Conservation (phyloP, 2,113 vertebrate species). For the Passer domesticus region DNA sequence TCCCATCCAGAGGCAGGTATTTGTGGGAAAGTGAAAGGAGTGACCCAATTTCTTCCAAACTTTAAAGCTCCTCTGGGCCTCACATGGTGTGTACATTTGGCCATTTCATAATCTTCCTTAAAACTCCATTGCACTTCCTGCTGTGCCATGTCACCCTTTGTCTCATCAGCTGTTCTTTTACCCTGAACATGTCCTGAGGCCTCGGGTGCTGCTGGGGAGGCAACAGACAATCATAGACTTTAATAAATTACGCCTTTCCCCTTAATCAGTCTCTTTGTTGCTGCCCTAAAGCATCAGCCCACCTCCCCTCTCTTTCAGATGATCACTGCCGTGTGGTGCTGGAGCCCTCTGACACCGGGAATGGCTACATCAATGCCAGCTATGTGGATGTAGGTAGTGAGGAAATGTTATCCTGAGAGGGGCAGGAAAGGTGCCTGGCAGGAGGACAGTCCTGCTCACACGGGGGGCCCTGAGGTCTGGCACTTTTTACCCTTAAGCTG, state of each 20-base stretch:
- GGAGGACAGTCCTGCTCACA: background rate
- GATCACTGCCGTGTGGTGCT: slow-evolving; percentile 59
- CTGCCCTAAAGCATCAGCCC: background rate
- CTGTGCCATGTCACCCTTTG: background rate
- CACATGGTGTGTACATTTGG: background rate
- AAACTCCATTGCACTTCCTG: background rate
- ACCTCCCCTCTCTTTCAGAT: slow-evolving; percentile 4
- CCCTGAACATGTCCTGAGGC: background rate
- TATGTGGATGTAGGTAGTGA: slow-evolving; percentile 32
- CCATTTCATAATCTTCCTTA: background rate
- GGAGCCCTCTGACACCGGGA: background rate
- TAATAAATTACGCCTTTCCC: background rate
- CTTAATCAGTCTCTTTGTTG: background rate
- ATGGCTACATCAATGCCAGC: slow-evolving; percentile 66
- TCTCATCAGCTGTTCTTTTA: background rate
- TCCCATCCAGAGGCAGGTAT: background rate
- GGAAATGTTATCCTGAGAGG: background rate
- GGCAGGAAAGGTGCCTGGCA: background rate
- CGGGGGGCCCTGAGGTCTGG: fast-evolving
- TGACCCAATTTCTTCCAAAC: background rate
- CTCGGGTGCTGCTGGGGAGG: background rate
- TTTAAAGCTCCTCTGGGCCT: background rate
- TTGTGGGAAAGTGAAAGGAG: background rate
- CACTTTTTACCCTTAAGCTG: background rate
- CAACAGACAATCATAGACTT: fast-evolving